Percentiles rank a stretch among this genome's conserved stretches.
Evolutionary conservation across 2,113 vertebrate species (phyloP).

Genomic region (Oncorhynchus mykiss): DNA sequence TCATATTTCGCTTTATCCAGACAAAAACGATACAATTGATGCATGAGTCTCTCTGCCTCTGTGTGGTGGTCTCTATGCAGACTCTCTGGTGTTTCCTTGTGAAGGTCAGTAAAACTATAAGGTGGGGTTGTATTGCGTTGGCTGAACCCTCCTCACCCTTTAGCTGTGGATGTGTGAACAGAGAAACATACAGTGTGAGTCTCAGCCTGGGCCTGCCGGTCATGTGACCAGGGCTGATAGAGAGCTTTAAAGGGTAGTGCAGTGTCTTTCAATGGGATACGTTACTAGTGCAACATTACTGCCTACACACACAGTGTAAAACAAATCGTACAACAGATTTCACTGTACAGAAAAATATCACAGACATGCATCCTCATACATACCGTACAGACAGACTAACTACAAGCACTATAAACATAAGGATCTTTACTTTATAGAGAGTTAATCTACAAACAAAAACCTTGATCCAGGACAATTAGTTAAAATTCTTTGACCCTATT

Average conservation of each 20-base stretch:
- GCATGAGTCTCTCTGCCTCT: no score
- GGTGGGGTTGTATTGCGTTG: not conserved
- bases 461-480: conserved; percentile 16
- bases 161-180: not conserved
- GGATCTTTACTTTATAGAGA: not conserved
- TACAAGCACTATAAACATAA: not conserved
- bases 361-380: not conserved
- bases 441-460: not conserved
- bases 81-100: no score
- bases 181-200: not conserved
- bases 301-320: not conserved
- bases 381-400: not conserved
- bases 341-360: not conserved
- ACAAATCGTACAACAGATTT: not conserved
- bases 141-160: conserved; percentile 19
- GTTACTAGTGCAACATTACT: no score
- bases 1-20: no score
- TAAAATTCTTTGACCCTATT: conserved; percentile 20
- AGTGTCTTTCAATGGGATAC: not conserved
- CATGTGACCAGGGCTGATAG: not conserved
- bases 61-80: no score
- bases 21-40: no score
- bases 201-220: not conserved
- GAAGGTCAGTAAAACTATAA: not conserved
- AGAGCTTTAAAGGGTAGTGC: not conserved